Evolutionary conservation across 2,888 invertebrate species (phyloP).

Genomic region (Brachypalpus laphriformis): DNA sequence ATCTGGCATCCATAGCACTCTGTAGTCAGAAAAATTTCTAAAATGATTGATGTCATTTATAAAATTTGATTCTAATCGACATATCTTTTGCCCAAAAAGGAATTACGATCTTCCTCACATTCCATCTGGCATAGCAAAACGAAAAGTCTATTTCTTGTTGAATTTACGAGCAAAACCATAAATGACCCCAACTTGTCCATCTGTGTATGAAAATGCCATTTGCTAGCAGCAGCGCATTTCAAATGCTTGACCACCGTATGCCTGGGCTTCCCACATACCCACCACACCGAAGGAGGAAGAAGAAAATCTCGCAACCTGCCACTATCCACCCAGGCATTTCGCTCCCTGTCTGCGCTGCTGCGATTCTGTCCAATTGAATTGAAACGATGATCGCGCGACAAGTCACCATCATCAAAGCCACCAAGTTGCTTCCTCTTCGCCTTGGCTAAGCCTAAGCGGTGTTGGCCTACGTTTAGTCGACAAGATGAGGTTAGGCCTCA

Average conservation of each 20-base stretch:
- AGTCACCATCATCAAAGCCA: constrained; percentile 52
- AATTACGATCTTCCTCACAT: constrained; percentile 54
- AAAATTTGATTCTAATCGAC: constrained; percentile 67
- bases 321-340: constrained; percentile 27
- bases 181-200: constrained; percentile 70
- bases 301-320: constrained; percentile 4
- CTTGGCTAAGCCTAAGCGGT: not conserved
- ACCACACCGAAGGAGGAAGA: not conserved
- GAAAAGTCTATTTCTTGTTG: constrained; percentile 11
- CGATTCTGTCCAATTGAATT: constrained; percentile 55
- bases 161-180: constrained; percentile 71
- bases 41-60: constrained; percentile 60
- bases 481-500: constrained; percentile 7
- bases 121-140: constrained; percentile 25
- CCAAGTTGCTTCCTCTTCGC: constrained; percentile 46
- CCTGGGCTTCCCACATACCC: constrained; percentile 44
- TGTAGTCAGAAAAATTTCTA: constrained; percentile 32
- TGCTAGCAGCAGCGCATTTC: not conserved
- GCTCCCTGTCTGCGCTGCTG: constrained; percentile 30
- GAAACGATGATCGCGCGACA: constrained; percentile 63
- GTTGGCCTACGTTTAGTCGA: not conserved
- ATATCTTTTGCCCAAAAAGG: constrained; percentile 56
- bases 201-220: constrained; percentile 35
- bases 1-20: not conserved
- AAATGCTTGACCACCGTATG: not conserved